phyloP scores from a whole-genome alignment of 64 coral and sea anemone species.

The Montipora foliosa region DNA sequence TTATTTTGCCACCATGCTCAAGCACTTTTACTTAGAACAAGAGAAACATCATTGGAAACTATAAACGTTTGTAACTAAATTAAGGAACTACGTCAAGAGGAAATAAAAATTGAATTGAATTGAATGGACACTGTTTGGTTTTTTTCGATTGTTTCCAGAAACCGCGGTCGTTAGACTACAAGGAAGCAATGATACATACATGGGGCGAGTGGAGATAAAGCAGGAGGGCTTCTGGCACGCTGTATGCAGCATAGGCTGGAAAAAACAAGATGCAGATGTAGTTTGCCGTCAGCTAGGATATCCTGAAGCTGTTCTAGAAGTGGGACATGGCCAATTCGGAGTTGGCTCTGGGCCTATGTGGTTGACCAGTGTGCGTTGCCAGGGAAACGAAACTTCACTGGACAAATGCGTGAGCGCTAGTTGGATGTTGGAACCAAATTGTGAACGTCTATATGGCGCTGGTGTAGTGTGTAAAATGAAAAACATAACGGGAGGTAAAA shows the following conservation, averaged over 20 bases:
- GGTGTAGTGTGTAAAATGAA: conserved; percentile 22
- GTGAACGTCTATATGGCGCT: background rate
- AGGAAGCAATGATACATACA: background rate
- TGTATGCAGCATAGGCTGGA: conserved; percentile 31
- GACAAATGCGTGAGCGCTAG: conserved; percentile 43
- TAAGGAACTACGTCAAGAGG: too few species aligned
- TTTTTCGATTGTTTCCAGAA: background rate
- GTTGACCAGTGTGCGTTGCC: conserved; percentile 17
- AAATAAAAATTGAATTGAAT: too few species aligned
- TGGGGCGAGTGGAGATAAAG: conserved; percentile 48
- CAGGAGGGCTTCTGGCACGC: conserved; percentile 15
- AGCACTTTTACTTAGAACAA: too few species aligned
- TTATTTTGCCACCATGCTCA: too few species aligned
- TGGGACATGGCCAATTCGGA: conserved; percentile 27
- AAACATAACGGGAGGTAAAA: conserved; percentile 7
- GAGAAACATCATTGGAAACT: too few species aligned
- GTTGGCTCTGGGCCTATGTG: conserved; percentile 24
- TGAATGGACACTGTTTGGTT: too few species aligned
- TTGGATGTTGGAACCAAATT: conserved; percentile 8
- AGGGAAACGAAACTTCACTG: conserved; percentile 31
- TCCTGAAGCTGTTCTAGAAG: conserved; percentile 7
- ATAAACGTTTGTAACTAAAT: too few species aligned
- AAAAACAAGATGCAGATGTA: conserved; percentile 45
- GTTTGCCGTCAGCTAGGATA: conserved; percentile 60
- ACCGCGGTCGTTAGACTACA: conserved; percentile 5